Evolutionary conservation across 2,113 vertebrate species (phyloP).

Genomic region (Burhinus bistriatus): DNA sequence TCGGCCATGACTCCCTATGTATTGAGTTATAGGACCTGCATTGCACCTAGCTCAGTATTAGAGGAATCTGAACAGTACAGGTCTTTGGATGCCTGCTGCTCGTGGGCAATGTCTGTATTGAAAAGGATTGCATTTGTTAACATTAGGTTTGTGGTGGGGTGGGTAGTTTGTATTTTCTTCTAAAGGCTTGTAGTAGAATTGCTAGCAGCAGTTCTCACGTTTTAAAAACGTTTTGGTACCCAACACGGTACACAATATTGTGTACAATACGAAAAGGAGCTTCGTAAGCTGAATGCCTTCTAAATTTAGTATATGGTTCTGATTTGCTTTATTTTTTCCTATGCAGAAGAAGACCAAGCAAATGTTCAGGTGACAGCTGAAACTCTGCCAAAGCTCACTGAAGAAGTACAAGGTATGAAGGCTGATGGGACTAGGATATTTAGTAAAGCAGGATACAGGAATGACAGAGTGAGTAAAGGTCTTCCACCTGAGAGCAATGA

Average conservation of each 20-base stretch:
- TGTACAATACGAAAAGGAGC: background rate
- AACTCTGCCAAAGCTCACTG: constrained; percentile 52
- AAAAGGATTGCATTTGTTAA: background rate
- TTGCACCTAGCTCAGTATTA: background rate
- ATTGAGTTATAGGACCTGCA: background rate
- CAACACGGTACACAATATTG: background rate
- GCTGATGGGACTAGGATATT: constrained; percentile 58
- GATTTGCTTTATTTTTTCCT: constrained; percentile 47
- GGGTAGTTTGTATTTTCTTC: background rate
- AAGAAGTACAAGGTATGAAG: constrained; percentile 73
- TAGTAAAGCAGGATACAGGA: constrained; percentile 54
- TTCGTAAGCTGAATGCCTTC: background rate
- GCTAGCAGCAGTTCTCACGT: background rate
- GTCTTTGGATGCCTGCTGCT: background rate
- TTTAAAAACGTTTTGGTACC: background rate
- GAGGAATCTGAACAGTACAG: background rate
- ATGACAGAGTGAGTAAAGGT: constrained; percentile 49
- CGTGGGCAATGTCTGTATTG: background rate
- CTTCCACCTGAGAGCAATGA: constrained; percentile 14
- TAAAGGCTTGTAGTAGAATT: background rate
- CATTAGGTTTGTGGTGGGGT: background rate
- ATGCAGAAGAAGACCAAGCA: constrained; percentile 60
- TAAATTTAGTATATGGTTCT: background rate
- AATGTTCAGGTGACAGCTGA: constrained; percentile 63
- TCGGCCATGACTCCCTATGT: background rate